These are phyloP conservation scores for Coptotermes formosanus DNA, from an alignment of 1,140 invertebrate species.

Conservation along the genomic window DNA sequence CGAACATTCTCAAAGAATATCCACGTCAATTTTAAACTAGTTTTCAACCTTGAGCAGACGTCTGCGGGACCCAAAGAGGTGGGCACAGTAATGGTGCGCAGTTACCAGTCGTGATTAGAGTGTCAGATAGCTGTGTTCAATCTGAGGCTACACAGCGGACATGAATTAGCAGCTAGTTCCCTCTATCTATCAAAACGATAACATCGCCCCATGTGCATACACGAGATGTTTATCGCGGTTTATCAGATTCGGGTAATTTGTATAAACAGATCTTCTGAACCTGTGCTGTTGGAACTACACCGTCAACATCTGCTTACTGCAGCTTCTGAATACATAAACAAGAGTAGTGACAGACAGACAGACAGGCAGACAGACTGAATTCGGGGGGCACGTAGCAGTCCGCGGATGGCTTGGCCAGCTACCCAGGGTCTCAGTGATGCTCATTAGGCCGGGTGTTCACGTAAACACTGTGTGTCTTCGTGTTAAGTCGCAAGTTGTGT, in stretches of 20 bases:
- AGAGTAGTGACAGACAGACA: no score
- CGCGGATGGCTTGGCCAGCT: no score
- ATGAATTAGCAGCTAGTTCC: background rate
- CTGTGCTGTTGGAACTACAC: background rate
- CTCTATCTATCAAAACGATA: background rate
- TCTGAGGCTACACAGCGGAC: background rate
- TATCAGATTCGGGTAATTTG: conserved; percentile 10
- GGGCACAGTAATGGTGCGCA: background rate
- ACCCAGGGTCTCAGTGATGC: no score
- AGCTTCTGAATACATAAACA: no score
- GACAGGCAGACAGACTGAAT: no score
- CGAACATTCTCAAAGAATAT: background rate
- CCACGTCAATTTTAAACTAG: background rate
- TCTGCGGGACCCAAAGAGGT: no score
- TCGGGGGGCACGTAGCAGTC: no score
- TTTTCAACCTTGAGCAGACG: background rate
- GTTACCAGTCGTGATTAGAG: background rate
- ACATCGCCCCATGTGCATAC: background rate
- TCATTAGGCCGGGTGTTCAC: no score
- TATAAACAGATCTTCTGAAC: background rate
- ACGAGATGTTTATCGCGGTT: background rate
- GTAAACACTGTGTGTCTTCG: no score
- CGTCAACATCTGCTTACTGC: background rate
- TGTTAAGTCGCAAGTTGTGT: no score
- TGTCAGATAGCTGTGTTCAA: background rate